phyloP scores from a whole-genome alignment of 2,888 invertebrate genomes.

The Anaspis maculata region DNA sequence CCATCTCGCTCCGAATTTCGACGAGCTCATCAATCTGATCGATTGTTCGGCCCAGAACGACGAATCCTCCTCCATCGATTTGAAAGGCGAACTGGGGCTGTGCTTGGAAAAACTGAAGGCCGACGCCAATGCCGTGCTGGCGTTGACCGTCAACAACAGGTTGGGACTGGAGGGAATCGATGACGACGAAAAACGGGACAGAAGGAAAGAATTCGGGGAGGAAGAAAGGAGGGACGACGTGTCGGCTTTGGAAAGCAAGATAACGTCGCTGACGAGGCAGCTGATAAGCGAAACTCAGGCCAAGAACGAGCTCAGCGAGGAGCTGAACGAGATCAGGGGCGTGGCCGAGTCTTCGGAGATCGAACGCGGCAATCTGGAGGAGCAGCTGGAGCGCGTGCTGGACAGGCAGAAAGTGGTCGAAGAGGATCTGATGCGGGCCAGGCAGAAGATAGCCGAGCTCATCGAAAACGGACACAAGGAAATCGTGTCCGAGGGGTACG shows the following conservation, averaged over 20 bases:
- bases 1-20: conserved; percentile 65
- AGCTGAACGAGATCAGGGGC: conserved; percentile 51
- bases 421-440: conserved; percentile 40
- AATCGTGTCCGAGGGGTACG: conserved; percentile 48
- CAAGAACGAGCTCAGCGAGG: conserved; percentile 41
- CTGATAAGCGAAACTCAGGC: conserved; percentile 31
- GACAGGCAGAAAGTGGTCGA: conserved; percentile 51
- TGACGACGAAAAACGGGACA: no score
- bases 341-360: conserved; percentile 42
- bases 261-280: conserved; percentile 28
- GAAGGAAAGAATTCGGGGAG: background rate
- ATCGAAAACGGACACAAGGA: conserved; percentile 44
- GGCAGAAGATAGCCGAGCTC: conserved; percentile 42
- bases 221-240: conserved; percentile 11
- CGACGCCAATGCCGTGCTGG: conserved; percentile 64
- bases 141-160: conserved; percentile 41
- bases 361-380: conserved; percentile 46
- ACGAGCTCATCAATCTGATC: conserved; percentile 50
- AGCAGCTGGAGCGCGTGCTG: conserved; percentile 53
- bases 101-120: conserved; percentile 58
- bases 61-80: conserved; percentile 45
- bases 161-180: background rate
- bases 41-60: conserved; percentile 52
- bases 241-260: conserved; percentile 29
- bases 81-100: conserved; percentile 57